These are phyloP conservation scores for Anoplophora glabripennis DNA, from an alignment of 1,140 invertebrate genomes.

Conservation along the genomic window DNA sequence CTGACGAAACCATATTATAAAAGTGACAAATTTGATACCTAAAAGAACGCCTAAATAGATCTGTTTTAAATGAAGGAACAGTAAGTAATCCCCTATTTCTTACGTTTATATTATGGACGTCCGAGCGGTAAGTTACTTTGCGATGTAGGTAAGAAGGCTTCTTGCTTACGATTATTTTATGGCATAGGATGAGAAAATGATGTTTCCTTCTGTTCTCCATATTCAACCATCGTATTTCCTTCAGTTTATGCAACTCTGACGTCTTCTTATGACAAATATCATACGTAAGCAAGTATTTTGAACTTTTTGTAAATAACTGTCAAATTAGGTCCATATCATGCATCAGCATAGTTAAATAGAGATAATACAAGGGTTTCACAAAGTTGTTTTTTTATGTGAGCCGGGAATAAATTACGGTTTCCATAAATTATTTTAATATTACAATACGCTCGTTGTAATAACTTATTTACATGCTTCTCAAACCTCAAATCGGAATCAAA, in stretches of 20 bases:
- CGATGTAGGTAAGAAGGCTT: slow-evolving; percentile 1
- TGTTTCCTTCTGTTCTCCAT: slow-evolving; percentile 6
- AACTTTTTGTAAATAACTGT: slow-evolving; percentile 5
- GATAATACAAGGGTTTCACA: slow-evolving; percentile 10
- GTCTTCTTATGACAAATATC: slow-evolving; percentile 8
- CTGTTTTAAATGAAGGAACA: slow-evolving; percentile 3
- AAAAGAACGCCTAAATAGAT: slow-evolving; percentile 3
- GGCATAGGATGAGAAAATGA: background rate
- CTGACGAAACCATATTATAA: slow-evolving; percentile 3
- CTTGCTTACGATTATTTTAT: background rate
- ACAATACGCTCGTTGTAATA: slow-evolving; percentile 3
- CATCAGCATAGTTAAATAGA: slow-evolving; percentile 7
- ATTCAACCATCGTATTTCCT: slow-evolving; percentile 7
- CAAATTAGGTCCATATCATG: slow-evolving; percentile 4
- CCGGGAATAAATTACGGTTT: slow-evolving; percentile 1
- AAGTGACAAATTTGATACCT: slow-evolving; percentile 5
- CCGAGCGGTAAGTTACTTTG: slow-evolving; percentile 4
- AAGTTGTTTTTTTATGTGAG: slow-evolving; percentile 1
- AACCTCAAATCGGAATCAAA: slow-evolving; percentile 1
- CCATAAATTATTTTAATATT: slow-evolving; percentile 2
- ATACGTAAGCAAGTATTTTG: slow-evolving; percentile 8
- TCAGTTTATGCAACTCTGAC: slow-evolving; percentile 2
- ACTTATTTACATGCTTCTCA: slow-evolving; percentile 2
- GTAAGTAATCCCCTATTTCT: slow-evolving; percentile 10
- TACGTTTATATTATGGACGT: slow-evolving; percentile 6